These are phyloP conservation scores for Rhinolophus sinicus DNA, from an alignment of 2,113 vertebrate species.

Conservation along the genomic window DNA sequence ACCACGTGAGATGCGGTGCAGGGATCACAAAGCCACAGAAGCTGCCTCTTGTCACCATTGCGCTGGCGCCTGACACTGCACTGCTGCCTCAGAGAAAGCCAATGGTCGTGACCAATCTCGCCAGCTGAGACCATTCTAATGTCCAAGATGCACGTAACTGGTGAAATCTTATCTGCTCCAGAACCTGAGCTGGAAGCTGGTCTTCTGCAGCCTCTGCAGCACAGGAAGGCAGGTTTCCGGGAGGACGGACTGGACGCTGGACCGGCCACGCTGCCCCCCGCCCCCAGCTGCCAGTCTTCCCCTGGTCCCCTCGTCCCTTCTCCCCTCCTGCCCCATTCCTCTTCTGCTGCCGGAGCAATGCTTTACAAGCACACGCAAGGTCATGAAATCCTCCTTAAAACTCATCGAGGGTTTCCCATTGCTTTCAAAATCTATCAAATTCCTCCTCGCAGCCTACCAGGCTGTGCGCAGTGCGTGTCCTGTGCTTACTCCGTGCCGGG, in stretches of 20 bases:
- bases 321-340: no score
- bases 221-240: background rate
- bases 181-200: background rate
- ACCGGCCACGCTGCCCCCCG: background rate
- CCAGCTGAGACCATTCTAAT: background rate
- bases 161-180: background rate
- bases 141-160: background rate
- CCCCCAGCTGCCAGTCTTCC: background rate
- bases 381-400: background rate
- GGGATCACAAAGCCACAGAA: background rate
- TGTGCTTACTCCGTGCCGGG: background rate
- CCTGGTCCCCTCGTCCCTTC: background rate
- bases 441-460: background rate
- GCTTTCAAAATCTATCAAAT: background rate
- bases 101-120: background rate
- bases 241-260: background rate
- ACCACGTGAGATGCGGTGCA: background rate
- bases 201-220: background rate
- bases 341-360: background rate
- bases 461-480: background rate
- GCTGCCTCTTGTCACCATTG: no score
- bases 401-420: background rate
- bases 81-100: background rate
- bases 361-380: constrained; percentile 14
- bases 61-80: background rate